Percentiles rank a stretch among this genome's conserved stretches.
Evolutionary conservation across 2,113 vertebrate species (phyloP).

Genomic region (Hymenochirus boettgeri): DNA sequence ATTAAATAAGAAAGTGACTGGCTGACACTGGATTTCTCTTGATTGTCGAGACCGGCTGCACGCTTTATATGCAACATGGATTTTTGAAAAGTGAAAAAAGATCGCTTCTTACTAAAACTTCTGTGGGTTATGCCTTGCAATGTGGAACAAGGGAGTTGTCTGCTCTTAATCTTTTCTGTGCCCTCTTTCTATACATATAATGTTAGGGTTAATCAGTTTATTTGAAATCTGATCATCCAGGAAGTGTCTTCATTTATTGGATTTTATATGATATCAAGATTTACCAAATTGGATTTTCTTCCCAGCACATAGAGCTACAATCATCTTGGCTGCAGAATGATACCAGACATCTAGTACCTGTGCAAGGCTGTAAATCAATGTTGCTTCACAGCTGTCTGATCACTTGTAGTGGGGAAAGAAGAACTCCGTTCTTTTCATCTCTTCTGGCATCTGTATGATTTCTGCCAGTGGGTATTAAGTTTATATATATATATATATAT

Average conservation of each 20-base stretch:
- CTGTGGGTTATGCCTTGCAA: background rate
- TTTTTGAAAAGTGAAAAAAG: slow-evolving; percentile 19
- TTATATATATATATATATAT: background rate
- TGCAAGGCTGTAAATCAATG: slow-evolving; percentile 3
- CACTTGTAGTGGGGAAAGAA: background rate
- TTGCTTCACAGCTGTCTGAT: background rate
- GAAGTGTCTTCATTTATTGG: slow-evolving; percentile 1
- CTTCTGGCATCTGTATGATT: background rate
- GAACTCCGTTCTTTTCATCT: background rate
- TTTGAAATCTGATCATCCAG: slow-evolving; percentile 10
- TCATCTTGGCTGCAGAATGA: slow-evolving; percentile 17
- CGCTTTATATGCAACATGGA: background rate
- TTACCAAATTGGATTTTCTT: slow-evolving; percentile 16
- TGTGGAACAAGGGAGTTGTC: slow-evolving; percentile 21
- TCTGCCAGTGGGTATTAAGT: background rate
- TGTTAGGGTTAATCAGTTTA: slow-evolving; percentile 12
- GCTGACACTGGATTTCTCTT: background rate
- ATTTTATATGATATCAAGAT: background rate
- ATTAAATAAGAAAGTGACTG: slow-evolving; percentile 11
- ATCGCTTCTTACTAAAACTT: slow-evolving; percentile 12
- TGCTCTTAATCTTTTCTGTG: background rate
- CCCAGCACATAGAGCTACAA: background rate
- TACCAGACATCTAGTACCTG: slow-evolving; percentile 8
- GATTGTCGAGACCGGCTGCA: background rate
- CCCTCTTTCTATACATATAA: too few relatives aligned